These are phyloP conservation scores for Mallotus villosus DNA, from an alignment of 2,797 vertebrate species.

Conservation along the genomic window DNA sequence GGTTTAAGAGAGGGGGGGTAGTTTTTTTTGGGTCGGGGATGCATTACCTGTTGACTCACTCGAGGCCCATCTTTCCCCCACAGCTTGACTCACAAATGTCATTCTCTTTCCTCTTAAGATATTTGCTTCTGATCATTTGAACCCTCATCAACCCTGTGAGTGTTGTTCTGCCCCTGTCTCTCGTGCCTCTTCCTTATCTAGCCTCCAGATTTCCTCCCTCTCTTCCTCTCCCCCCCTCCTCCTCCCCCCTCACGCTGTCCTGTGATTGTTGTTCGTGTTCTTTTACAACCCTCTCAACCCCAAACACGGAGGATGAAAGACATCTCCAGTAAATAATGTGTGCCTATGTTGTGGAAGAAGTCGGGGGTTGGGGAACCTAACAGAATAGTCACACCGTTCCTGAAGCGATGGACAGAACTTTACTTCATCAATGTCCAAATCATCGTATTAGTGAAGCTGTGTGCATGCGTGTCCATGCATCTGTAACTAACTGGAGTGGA, in stretches of 20 bases:
- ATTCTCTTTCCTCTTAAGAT: constrained; percentile 35
- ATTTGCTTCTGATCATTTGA: constrained; percentile 46
- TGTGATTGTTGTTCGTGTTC: neutral
- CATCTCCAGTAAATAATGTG: constrained; percentile 27
- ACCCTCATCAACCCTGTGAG: constrained; percentile 19
- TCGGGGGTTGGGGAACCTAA: too few relatives aligned
- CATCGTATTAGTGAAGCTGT: constrained; percentile 46
- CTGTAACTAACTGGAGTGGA: constrained; percentile 2
- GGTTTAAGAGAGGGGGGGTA: neutral
- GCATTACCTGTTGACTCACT: too few relatives aligned
- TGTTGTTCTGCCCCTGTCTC: constrained; percentile 25
- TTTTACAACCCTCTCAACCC: constrained; percentile 26
- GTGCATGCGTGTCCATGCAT: constrained; percentile 27
- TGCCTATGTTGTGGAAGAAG: constrained; percentile 6
- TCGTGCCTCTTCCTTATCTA: constrained; percentile 62
- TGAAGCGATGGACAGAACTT: too few relatives aligned
- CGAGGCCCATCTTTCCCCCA: constrained; percentile 15
- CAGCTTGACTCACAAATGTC: constrained; percentile 11
- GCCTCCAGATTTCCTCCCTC: constrained; percentile 57
- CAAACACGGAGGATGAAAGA: constrained; percentile 29
- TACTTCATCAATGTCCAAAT: constrained; percentile 27
- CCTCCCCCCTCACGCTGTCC: constrained; percentile 19
- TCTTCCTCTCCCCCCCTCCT: constrained; percentile 20
- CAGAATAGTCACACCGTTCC: too few relatives aligned
- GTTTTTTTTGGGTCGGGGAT: neutral